These are phyloP conservation scores for Atherinomorus stipes DNA, from an alignment of 2,113 vertebrate species.

Conservation along the genomic window DNA sequence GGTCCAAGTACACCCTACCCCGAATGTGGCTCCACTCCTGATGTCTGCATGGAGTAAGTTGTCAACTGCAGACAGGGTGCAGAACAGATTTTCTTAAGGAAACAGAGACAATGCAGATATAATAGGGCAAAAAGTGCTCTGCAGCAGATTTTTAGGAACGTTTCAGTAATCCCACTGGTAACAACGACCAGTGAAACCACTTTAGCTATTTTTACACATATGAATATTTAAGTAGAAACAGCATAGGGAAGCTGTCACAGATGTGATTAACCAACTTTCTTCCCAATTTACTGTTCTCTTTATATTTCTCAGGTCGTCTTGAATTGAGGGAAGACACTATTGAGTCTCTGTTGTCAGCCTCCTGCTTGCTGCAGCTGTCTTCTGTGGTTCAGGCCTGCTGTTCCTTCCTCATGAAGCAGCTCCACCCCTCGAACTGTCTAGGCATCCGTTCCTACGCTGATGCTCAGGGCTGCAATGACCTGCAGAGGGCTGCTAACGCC, in stretches of 20 bases:
- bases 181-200: neutral
- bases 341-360: conserved; percentile 94
- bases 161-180: neutral
- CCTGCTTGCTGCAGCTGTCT: conserved; percentile 95
- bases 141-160: no score
- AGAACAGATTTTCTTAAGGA: no score
- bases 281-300: neutral
- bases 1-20: no score
- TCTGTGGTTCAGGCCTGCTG: conserved; percentile 97
- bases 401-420: conserved; percentile 96
- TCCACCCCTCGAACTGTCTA: conserved; percentile 98
- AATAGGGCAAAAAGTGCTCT: no score
- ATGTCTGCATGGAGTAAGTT: no score
- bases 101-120: no score
- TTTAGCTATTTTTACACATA: no score
- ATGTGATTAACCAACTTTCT: neutral
- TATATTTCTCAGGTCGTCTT: conserved; percentile 86
- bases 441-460: conserved; percentile 97
- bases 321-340: conserved; percentile 98
- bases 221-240: no score
- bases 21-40: no score
- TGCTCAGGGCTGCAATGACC: conserved; percentile 94
- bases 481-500: conserved; percentile 95
- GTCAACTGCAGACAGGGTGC: no score
- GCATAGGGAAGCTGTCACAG: neutral